These are phyloP conservation scores for Cyclophora albipunctata DNA, from an alignment of 2,888 invertebrate genomes.

Conservation along the genomic window DNA sequence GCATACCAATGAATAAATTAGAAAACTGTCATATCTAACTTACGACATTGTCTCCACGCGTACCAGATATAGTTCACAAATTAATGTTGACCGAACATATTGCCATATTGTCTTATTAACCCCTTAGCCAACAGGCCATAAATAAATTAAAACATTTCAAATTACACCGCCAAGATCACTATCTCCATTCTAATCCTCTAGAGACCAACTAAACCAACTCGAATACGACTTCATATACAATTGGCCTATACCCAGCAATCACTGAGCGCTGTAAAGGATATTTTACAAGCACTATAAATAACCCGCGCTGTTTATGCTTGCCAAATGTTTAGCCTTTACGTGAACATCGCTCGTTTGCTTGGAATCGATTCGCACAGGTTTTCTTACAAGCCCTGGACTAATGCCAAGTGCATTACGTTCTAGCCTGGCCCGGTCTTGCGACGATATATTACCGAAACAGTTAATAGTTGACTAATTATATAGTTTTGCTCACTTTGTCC, in stretches of 20 bases:
- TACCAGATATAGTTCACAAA: too few relatives aligned
- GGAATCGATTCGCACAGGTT: constrained; percentile 36
- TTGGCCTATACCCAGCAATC: constrained; percentile 13
- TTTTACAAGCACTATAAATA: constrained; percentile 14
- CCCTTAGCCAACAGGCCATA: too few relatives aligned
- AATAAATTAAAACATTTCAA: too few relatives aligned
- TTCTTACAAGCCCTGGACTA: constrained; percentile 26
- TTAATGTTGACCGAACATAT: too few relatives aligned
- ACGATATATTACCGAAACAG: constrained; percentile 17
- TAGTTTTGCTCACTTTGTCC: constrained; percentile 24
- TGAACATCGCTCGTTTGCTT: constrained; percentile 11
- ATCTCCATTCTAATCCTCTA: too few relatives aligned
- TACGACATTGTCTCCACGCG: too few relatives aligned
- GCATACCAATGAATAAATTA: too few relatives aligned
- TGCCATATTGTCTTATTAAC: too few relatives aligned
- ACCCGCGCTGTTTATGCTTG: constrained; percentile 13
- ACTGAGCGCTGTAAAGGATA: constrained; percentile 13
- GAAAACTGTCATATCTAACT: too few relatives aligned
- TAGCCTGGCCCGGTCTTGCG: constrained; percentile 6
- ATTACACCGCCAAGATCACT: too few relatives aligned
- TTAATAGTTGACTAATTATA: constrained; percentile 30
- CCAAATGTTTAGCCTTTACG: constrained; percentile 17
- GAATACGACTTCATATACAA: constrained; percentile 7
- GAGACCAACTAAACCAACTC: not conserved
- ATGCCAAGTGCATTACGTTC: constrained; percentile 31